Evolutionary conservation across 30 jellyfish, hydroid and myxozoan species (phyloP), one percentile per base, ranked within the genome.

Genomic region (Hydractinia echinata): DNA sequence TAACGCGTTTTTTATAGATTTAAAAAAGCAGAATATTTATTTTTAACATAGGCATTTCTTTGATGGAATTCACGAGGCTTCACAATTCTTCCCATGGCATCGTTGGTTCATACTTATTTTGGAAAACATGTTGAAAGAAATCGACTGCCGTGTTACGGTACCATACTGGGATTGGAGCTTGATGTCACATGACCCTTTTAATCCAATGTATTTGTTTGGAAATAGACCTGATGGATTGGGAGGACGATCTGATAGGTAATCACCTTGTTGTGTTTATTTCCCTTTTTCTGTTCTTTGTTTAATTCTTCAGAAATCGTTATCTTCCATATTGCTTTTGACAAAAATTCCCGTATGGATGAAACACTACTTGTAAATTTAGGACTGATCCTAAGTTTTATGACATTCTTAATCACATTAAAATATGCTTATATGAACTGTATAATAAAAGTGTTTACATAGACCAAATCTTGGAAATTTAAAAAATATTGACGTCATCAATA

Each of bases 151-250:
- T 49, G 39, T 87, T 20, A 80, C 95, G 44, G 4, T 87, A 70
- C 95, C 95, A 5, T 87, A 81, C 56, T 87, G 95, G 95, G 95
- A 87, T 62, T 87, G 95, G 95, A 87, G 91, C 13, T 49, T 87
- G 14, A 67, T 87, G 86, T 81, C 95, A 67, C 91, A 80, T 56
- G 87, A 81, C 52, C 90, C 95, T 8, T 87, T 90, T 90, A 81
- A 76, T 53, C 69, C 66, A 49, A 79, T 61, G 58, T 39, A 79
- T 39, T 87, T 89, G 10, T 89, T 90, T 90, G 83, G 85, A 53
- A 15, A 30, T 20, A 64, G 74, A 64, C 10, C 66, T 64, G 74
- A 64, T 62, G 91, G 87, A 5, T 80, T 88, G 13, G 96, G 96
- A 39, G 88, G 89, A 39, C 53, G 74, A 64, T 64, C 74, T 30